phyloP scores from a whole-genome alignment of 2,888 invertebrate genomes.

The Leptopilina drosophilae region DNA sequence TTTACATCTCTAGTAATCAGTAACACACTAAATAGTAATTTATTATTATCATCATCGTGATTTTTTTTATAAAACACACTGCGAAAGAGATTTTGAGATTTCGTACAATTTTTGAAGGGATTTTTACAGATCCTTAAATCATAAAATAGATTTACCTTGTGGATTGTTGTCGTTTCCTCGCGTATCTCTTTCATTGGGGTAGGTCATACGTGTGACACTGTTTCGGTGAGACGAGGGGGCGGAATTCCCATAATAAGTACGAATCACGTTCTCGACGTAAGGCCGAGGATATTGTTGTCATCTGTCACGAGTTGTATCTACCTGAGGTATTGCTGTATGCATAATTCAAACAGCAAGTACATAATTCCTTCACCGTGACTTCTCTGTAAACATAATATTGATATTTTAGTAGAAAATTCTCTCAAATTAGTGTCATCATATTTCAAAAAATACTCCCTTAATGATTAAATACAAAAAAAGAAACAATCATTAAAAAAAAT shows the following conservation, averaged over 20 bases:
- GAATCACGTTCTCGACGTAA: slow-evolving; percentile 37
- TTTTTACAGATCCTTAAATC: background rate
- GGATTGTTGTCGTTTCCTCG: slow-evolving; percentile 22
- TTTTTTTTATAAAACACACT: no score
- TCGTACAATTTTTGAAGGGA: background rate
- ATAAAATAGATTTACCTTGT: slow-evolving; percentile 35
- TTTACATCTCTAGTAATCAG: no score
- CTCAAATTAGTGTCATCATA: slow-evolving; percentile 14
- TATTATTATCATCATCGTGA: no score
- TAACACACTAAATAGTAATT: no score
- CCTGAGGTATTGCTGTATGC: slow-evolving; percentile 38
- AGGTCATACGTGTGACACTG: slow-evolving; percentile 32
- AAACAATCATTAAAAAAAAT: no score
- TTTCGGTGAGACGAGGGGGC: background rate
- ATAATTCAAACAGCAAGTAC: slow-evolving; percentile 39
- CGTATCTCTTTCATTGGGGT: slow-evolving; percentile 33
- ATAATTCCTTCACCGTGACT: slow-evolving; percentile 38
- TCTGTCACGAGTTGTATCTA: slow-evolving; percentile 35
- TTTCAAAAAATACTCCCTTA: background rate
- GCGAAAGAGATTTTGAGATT: background rate
- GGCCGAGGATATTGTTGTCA: slow-evolving; percentile 38
- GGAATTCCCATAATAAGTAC: slow-evolving; percentile 25
- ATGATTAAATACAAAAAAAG: no score
- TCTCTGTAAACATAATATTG: slow-evolving; percentile 10
- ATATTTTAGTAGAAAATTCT: slow-evolving; percentile 21